phyloP scores from a whole-genome alignment of 2,113 vertebrate species.

The Scatophagus argus region DNA sequence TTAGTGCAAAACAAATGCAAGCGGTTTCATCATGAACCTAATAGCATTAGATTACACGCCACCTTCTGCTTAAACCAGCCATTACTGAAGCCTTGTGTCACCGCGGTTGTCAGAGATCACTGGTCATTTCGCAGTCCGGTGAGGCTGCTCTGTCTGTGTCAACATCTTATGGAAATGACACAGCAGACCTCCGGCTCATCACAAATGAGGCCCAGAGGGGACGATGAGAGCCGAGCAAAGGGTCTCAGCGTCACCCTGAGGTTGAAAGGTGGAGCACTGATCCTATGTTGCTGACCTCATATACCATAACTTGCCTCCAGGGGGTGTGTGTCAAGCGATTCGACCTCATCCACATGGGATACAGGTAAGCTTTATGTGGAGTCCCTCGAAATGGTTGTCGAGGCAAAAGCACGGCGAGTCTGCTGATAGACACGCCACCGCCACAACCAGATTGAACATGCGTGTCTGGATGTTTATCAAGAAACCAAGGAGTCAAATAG shows the following conservation, averaged over 20 bases:
- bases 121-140: slow-evolving; percentile 30
- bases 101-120: slow-evolving; percentile 43
- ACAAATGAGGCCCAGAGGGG: slow-evolving; percentile 71
- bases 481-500: slow-evolving; percentile 22
- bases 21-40: slow-evolving; percentile 46
- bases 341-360: slow-evolving; percentile 34
- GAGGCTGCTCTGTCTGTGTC: slow-evolving; percentile 43
- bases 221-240: neutral
- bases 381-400: slow-evolving; percentile 16
- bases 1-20: slow-evolving; percentile 59
- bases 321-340: slow-evolving; percentile 43
- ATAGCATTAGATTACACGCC: slow-evolving; percentile 4
- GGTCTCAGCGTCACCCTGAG: slow-evolving; percentile 33
- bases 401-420: neutral
- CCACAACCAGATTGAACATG: slow-evolving; percentile 1
- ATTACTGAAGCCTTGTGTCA: slow-evolving; percentile 15
- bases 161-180: slow-evolving; percentile 52
- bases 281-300: slow-evolving; percentile 50
- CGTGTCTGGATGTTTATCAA: neutral
- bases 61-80: slow-evolving; percentile 21
- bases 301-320: slow-evolving; percentile 22
- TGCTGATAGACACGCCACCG: slow-evolving; percentile 12
- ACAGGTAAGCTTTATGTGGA: slow-evolving; percentile 44
- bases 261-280: slow-evolving; percentile 55
- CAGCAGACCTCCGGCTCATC: slow-evolving; percentile 41